Percentiles rank a stretch among this genome's conserved stretches.
Conservation (phyloP, 2,888 invertebrate species). For the Agonopterix alstromeriana region DNA sequence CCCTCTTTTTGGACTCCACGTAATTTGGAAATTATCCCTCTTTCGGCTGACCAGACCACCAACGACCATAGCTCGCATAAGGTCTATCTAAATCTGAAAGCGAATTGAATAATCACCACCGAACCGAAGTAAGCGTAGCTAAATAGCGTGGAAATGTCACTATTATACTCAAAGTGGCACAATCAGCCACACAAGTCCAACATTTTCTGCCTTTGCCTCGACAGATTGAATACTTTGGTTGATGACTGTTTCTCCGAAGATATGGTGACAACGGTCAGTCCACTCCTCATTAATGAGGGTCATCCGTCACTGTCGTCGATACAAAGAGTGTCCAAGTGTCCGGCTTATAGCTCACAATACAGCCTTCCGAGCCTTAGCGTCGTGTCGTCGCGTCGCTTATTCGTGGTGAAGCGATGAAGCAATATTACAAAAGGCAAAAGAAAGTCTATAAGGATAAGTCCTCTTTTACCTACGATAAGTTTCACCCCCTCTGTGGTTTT, state of each 20-base stretch:
- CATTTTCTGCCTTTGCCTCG: no score
- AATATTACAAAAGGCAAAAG: not conserved
- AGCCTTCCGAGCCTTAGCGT: no score
- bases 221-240: no score
- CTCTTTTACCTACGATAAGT: no score
- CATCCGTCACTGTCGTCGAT: constrained; percentile 38
- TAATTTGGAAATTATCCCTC: no score
- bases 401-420: not conserved
- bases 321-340: constrained; percentile 30
- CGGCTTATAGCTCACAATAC: not conserved
- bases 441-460: not conserved
- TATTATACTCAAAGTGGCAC: constrained; percentile 20
- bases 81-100: constrained; percentile 12
- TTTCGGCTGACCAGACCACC: constrained; percentile 23
- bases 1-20: no score
- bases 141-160: constrained; percentile 29
- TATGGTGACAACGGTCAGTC: constrained; percentile 19
- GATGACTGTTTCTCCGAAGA: constrained; percentile 13
- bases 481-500: no score
- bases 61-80: constrained; percentile 17
- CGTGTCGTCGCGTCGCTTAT: not conserved
- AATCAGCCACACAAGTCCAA: no score
- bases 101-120: constrained; percentile 24
- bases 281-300: constrained; percentile 21
- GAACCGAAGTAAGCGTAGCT: constrained; percentile 31